These are phyloP conservation scores for Agrotis segetum DNA, from an alignment of 2,888 invertebrate species.

Conservation along the genomic window DNA sequence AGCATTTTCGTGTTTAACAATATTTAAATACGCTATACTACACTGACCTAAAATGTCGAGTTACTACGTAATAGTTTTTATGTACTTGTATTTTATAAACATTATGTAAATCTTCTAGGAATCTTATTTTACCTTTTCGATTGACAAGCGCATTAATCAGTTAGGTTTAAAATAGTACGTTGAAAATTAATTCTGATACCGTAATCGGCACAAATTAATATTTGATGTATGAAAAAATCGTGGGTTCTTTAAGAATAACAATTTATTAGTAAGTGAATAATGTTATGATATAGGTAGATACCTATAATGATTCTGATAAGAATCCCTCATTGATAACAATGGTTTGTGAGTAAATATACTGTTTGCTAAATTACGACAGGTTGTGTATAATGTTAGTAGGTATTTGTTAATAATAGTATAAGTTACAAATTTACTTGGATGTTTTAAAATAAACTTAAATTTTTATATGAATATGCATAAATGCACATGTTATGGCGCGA, in stretches of 20 bases:
- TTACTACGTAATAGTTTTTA: not conserved
- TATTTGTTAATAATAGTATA: no score
- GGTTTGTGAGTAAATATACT: conserved; percentile 8
- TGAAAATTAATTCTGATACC: not conserved
- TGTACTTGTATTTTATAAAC: not conserved
- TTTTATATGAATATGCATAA: not conserved
- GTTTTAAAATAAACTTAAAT: no score
- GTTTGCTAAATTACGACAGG: not conserved
- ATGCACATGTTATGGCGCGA: not conserved
- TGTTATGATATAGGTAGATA: conserved; percentile 2
- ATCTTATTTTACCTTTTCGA: not conserved
- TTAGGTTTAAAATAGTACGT: not conserved
- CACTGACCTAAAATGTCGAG: no score
- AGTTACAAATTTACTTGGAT: not conserved
- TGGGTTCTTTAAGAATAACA: conserved; percentile 21
- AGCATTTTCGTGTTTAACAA: not conserved
- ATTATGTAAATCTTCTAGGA: not conserved
- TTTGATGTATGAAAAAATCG: conserved; percentile 16
- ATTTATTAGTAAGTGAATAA: not conserved
- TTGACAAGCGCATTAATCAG: not conserved
- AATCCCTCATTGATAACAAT: conserved; percentile 12
- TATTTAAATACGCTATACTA: no score
- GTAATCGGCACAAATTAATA: conserved; percentile 23
- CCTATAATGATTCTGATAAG: conserved; percentile 4
- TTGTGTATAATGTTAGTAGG: not conserved